Evolutionary conservation across 2,797 vertebrate genomes (phyloP), one percentile per base, ranked within the genome.

Genomic region (Scolopax bukidnonensis): DNA sequence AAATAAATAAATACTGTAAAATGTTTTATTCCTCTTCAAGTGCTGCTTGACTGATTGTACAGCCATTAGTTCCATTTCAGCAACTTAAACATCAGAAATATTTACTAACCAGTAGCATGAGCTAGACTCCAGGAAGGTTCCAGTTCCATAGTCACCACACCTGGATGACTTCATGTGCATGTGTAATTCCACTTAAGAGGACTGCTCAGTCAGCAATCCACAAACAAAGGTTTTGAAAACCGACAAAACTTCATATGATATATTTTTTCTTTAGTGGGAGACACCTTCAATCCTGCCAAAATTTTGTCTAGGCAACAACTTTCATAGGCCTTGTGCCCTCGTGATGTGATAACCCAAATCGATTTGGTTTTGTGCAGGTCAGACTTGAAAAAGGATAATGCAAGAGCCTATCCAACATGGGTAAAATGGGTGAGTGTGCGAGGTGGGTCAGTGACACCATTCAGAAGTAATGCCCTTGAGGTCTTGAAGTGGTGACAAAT

Each of bases 321-420:
- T 85, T 74, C 32, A 67, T 8, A 60, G n/a, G 17, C 13, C n/a
- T 67, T 0, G 0, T 0, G 1, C 63, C 45, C 3, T 19, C 20
- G n/a, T 53, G 56, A 48, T 63, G 16, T 41, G 45, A 71, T 32
- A 79, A 54, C 18, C 6, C 24, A 54, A 45, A 12, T 23, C 0
- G 2, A 21, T 53, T 67, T 25, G 56, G 8, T 70, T 76, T 87
- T 4, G 2, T 24, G 28, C 19, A 70, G 16, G 15, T 80, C 51
- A 73, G 47, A 41, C 16, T 32, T 77, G 41, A 45, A 74, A 89
- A 61, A 87, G 16, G 43, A 82, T 43, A 4, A 13, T 8, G 28
- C 17, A 80, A 80, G 36, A 85, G 19, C 69, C 40, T 77, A n/a
- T 45, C 13, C 36, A 67, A 59, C 0, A 2, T 6, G 5, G 38